phyloP scores from a whole-genome alignment of 2,113 vertebrate genomes.

The Pachyramphus minor region DNA sequence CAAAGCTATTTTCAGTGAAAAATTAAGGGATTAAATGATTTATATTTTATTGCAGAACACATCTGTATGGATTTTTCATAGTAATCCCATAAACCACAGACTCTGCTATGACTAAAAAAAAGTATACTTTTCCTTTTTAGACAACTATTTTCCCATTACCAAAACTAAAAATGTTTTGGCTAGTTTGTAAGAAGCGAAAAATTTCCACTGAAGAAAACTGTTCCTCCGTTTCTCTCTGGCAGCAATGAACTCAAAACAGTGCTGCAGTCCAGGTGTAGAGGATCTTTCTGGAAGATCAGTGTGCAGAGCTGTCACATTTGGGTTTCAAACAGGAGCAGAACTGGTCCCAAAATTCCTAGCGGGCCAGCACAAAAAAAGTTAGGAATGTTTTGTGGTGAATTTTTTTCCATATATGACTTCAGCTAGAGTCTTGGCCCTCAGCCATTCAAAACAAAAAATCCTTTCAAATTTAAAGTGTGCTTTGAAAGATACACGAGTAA shows the following conservation, averaged over 20 bases:
- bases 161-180: neutral
- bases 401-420: constrained; percentile 59
- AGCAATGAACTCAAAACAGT: neutral
- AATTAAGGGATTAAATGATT: neutral
- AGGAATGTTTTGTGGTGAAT: constrained; percentile 23
- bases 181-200: neutral
- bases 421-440: constrained; percentile 36
- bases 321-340: constrained; percentile 6
- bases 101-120: neutral
- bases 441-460: constrained; percentile 63
- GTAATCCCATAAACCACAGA: neutral
- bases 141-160: neutral
- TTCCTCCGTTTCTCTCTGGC: neutral
- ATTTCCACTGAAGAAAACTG: neutral
- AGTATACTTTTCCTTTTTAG: neutral
- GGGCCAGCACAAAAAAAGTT: neutral
- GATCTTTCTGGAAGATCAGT: neutral
- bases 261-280: neutral
- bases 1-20: constrained; percentile 1
- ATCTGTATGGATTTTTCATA: neutral
- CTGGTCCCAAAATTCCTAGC: neutral
- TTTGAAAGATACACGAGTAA: neutral
- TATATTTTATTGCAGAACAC: neutral
- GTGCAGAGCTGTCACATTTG: neutral
- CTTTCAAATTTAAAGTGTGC: constrained; percentile 53